These are phyloP conservation scores for Aurelia sp. DNA, from an alignment of 30 jellyfish, hydroid and myxozoan species.

Conservation along the genomic window DNA sequence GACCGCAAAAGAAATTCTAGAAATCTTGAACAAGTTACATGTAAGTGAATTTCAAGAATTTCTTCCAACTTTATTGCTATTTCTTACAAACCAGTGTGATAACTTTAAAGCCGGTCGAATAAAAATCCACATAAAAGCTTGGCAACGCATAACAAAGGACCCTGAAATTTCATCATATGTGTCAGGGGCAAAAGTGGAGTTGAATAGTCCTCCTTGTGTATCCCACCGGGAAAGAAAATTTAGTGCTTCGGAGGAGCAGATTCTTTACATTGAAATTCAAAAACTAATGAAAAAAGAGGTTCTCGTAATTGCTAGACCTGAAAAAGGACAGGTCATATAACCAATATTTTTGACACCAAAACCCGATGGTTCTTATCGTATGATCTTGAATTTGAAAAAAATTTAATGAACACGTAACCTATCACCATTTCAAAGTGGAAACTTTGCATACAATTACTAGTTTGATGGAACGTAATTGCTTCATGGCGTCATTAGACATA, in stretches of 20 bases:
- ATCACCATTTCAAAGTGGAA: conserved; percentile 15
- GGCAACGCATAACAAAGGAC: too few relatives aligned
- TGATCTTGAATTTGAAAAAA: too few relatives aligned
- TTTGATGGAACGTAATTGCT: conserved; percentile 14
- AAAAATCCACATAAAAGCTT: too few relatives aligned
- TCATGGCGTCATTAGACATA: conserved; percentile 52
- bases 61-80: too few relatives aligned
- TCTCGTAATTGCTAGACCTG: not conserved
- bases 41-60: too few relatives aligned
- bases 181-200: conserved; percentile 12
- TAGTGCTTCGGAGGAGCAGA: not conserved
- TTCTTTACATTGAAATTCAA: not conserved
- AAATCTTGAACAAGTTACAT: too few relatives aligned
- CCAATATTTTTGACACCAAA: too few relatives aligned
- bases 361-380: too few relatives aligned
- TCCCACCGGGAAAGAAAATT: not conserved
- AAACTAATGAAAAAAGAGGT: conserved; percentile 9
- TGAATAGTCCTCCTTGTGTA: too few relatives aligned
- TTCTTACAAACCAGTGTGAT: too few relatives aligned
- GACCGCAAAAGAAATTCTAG: conserved; percentile 1
- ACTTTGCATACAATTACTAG: not conserved
- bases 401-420: too few relatives aligned
- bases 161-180: not conserved
- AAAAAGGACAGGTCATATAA: not conserved
- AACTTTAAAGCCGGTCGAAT: too few relatives aligned